phyloP scores from a whole-genome alignment of 2,797 vertebrate species.

The Sorex maritimensis region DNA sequence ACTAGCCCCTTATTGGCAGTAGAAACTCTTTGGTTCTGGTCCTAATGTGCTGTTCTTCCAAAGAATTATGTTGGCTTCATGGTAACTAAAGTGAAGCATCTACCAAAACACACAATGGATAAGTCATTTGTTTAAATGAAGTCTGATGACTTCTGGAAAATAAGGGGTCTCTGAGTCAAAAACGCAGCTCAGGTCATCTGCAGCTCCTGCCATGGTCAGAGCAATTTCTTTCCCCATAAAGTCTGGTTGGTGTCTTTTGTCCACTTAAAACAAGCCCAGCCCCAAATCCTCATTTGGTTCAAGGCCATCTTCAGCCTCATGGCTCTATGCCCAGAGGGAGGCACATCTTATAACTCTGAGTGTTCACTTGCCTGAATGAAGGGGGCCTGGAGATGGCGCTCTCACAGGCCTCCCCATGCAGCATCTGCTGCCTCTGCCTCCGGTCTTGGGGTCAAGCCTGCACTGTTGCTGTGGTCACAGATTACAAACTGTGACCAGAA shows the following conservation, averaged over 20 bases:
- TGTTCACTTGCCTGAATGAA: neutral
- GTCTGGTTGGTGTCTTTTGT: constrained; percentile 46
- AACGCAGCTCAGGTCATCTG: constrained; percentile 53
- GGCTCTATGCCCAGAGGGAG: neutral
- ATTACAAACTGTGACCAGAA: neutral
- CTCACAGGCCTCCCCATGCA: neutral
- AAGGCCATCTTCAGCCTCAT: neutral
- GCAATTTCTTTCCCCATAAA: constrained; percentile 45
- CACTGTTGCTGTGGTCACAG: constrained; percentile 26
- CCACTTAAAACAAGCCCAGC: constrained; percentile 67
- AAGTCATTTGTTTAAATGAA: neutral
- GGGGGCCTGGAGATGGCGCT: neutral
- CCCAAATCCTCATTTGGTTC: constrained; percentile 46
- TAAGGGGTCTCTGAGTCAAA: constrained; percentile 54
- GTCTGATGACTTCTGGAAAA: constrained; percentile 40
- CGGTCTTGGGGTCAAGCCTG: neutral
- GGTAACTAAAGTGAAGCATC: constrained; percentile 3
- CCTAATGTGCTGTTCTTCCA: constrained; percentile 19
- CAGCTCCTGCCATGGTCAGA: constrained; percentile 45
- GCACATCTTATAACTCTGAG: neutral
- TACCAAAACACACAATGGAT: constrained; percentile 20
- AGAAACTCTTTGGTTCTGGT: constrained; percentile 58
- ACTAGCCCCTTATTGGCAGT: constrained; percentile 12
- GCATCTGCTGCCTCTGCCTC: neutral
- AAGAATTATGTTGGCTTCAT: constrained; percentile 21